phyloP scores from a whole-genome alignment of 2,888 invertebrate genomes.

The Cancer borealis region DNA sequence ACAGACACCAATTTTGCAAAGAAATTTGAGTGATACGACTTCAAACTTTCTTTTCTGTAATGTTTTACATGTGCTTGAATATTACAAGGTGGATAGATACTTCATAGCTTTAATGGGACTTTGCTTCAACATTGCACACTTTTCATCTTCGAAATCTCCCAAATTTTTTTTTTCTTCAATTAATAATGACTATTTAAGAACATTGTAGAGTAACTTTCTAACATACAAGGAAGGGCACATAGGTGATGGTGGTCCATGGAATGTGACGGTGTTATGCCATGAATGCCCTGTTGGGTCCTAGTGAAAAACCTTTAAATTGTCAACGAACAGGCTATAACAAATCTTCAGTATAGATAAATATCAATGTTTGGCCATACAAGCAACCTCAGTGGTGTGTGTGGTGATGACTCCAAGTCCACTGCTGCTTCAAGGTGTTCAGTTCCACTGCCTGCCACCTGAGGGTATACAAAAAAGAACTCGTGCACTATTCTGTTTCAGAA shows the following conservation, averaged over 20 bases:
- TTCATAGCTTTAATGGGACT: background rate
- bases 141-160: background rate
- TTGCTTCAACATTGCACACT: background rate
- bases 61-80: background rate
- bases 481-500: background rate
- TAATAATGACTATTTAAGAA: background rate
- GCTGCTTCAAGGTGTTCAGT: constrained; percentile 6
- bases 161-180: background rate
- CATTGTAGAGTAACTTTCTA: background rate
- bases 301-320: constrained; percentile 5
- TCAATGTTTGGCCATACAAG: background rate
- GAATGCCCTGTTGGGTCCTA: background rate
- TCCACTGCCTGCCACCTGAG: constrained; percentile 33
- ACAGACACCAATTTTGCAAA: background rate
- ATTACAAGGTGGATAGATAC: background rate
- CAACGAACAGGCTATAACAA: background rate
- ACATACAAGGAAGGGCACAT: constrained; percentile 4
- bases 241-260: constrained; percentile 36
- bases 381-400: background rate
- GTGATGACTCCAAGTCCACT: background rate
- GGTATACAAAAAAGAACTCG: background rate
- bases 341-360: background rate
- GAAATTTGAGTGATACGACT: background rate
- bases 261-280: background rate
- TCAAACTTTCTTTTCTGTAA: background rate